Base-by-base conservation (phyloP, 2,113 vertebrate genomes). In the Orientallactaga bullata region DNA sequence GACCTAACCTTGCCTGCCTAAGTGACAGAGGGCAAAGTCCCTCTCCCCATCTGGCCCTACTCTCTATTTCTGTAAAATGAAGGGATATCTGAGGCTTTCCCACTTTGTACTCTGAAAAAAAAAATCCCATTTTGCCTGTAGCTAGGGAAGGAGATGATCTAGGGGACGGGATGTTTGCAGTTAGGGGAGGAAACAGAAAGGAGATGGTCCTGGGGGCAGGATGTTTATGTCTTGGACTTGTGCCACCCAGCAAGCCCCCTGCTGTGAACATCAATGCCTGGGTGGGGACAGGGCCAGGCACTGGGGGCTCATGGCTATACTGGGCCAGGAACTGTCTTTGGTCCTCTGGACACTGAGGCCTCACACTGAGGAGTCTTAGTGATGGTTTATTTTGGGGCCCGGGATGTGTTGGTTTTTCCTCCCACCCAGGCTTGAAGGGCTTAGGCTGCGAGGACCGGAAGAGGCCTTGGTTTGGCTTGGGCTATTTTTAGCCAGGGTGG, bases 401-500 rank as follows among this genome's bases (percentile, higher is more conserved):
- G 0, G 35, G 78, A 69, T 93, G 18, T 93, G 95, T 83, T 95
- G 88, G 79, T 42, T 94, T 91, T 94, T 69, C 92, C 88, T 95
- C 86, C 88, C 74, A 90, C 79, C 85, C 60, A 24, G 61, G 58
- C 55, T 92, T 90, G 79, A 83, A 90, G 78, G 79, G 47, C 88
- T 20, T 13, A 39, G 68, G 51, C 58, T 72, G 78, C 85, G 83
- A 60, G 65, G 39, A 68, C 5, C 4, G 11, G 85, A 81, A 80
- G 69, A 93, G 74, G 85, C 84, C 90, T 82, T 63, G 85, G 72
- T 90, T n/a, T 2, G 85, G 72, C 92, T n/a, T 2, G 42, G 65
- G 58, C 55, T 96, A 96, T 96, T 95, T 96, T 96, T 73, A 95
- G 88, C 68, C 65, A 76, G 65, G 89, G 85, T 87, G 87, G 60